Conservation (phyloP, 2,888 invertebrate genomes). For the Chymomyza caudatula region DNA sequence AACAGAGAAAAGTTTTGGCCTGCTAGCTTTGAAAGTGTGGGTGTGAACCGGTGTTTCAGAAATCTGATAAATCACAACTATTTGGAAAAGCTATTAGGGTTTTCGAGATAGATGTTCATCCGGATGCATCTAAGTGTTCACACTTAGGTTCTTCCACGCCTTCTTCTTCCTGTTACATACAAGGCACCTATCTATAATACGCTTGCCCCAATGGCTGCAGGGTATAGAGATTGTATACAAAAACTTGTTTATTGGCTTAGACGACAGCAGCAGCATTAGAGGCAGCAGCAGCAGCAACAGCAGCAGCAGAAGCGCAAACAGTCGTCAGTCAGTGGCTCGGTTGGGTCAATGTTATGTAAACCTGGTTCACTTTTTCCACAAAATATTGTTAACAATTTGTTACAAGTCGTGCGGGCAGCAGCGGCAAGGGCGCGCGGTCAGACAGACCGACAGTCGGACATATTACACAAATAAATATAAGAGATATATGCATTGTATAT, state of each 20-base stretch:
- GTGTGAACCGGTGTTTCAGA: too few species aligned
- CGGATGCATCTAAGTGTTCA: too few species aligned
- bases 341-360: slow-evolving; percentile 73
- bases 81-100: too few species aligned
- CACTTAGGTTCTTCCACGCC: too few species aligned
- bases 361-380: slow-evolving; percentile 64
- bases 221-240: slow-evolving; percentile 10
- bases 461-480: slow-evolving; percentile 58
- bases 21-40: too few species aligned
- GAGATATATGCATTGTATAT: not conserved
- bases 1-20: too few species aligned
- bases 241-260: slow-evolving; percentile 72
- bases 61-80: too few species aligned
- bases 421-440: slow-evolving; percentile 5
- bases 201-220: too few species aligned
- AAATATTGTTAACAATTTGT: slow-evolving; percentile 18
- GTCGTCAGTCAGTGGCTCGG: slow-evolving; percentile 23
- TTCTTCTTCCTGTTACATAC: too few species aligned
- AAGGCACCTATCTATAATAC: too few species aligned
- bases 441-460: slow-evolving; percentile 49
- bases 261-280: not conserved
- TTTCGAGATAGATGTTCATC: too few species aligned
- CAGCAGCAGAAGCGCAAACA: slow-evolving; percentile 16
- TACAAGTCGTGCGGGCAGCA: slow-evolving; percentile 7
- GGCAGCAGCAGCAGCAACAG: slow-evolving; percentile 14